Base-by-base conservation (phyloP, 2,797 vertebrate species). In the Valencia hispanica region DNA sequence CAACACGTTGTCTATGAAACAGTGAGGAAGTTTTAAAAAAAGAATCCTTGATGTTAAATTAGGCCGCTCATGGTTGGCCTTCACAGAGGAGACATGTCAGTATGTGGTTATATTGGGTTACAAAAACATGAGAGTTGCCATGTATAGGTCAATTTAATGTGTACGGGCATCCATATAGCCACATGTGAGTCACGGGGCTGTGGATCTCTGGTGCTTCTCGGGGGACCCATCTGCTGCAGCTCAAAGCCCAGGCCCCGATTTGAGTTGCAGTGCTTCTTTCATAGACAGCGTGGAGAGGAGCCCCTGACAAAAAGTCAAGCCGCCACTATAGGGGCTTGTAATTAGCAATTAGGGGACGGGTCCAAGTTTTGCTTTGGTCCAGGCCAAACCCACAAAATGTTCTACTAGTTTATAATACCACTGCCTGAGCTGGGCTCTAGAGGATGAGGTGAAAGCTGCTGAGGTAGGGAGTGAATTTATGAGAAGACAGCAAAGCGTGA, bases 321-420 rank as follows among this genome's bases (percentile, higher is more conserved):
- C 94, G 89, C 93, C 84, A 78, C 92, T 90, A 93, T 94, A 95
- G 92, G 91, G 95, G 94, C 94, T 95, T 95, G 94, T 96, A 95
- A 95, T 96, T 96, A 95, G 93, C 94, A 95, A 96, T 96, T 96
- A 96, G 94, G 89, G 93, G 94, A 93, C 89, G 91, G 92, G 92
- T 96, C 94, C 94, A 95, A 94, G 92, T 94, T 95, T 95, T 93
- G 87, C 93, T 94, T 91, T 86, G 87, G 90, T 82, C 82, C 50
- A 65, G 77, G 94, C 95, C 94, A 96, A 96, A 96, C 86, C 95
- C 95, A 94, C 95, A 93, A 95, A 95, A 96, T 94, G 94, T 96
- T 95, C 94, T 95, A 82, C 88, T 91, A 91, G 91, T 94, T 95
- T 95, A 91, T 93, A 94, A 94, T 93, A 95, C 91, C 90, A 79